phyloP scores from a whole-genome alignment of 1,140 invertebrate species.

The Grapholita molesta region DNA sequence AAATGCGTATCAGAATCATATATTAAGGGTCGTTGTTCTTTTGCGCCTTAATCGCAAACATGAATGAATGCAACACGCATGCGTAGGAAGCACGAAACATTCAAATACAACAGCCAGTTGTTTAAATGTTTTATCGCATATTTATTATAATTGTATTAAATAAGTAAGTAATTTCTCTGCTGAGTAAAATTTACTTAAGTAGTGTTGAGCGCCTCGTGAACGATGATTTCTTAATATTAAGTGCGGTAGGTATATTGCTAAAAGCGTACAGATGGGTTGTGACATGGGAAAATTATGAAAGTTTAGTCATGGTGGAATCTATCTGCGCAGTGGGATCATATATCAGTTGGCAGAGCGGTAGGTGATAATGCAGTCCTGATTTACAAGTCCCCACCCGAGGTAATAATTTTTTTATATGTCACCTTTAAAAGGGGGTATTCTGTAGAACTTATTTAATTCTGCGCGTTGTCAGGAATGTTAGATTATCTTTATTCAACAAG shows the following conservation, averaged over 20 bases:
- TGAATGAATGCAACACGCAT: slow-evolving; percentile 1
- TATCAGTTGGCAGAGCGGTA: too few species aligned
- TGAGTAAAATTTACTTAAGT: too few species aligned
- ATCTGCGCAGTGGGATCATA: too few species aligned
- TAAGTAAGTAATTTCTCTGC: background rate
- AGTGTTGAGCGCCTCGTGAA: too few species aligned
- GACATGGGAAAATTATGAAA: too few species aligned
- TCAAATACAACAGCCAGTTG: background rate
- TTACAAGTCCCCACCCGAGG: too few species aligned
- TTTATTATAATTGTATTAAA: background rate
- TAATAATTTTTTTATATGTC: too few species aligned
- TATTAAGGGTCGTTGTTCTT: background rate
- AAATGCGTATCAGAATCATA: background rate
- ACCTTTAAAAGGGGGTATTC: background rate
- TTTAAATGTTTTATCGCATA: background rate
- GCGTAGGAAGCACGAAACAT: background rate
- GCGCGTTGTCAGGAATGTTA: background rate
- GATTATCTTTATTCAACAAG: background rate
- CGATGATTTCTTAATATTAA: too few species aligned
- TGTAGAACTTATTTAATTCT: background rate
- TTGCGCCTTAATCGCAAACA: background rate
- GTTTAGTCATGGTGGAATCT: too few species aligned
- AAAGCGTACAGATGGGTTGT: too few species aligned
- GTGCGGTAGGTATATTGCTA: too few species aligned
- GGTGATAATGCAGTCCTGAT: too few species aligned